Evolutionary conservation across 2,113 vertebrate genomes (phyloP).

Genomic region (Camelus bactrianus): DNA sequence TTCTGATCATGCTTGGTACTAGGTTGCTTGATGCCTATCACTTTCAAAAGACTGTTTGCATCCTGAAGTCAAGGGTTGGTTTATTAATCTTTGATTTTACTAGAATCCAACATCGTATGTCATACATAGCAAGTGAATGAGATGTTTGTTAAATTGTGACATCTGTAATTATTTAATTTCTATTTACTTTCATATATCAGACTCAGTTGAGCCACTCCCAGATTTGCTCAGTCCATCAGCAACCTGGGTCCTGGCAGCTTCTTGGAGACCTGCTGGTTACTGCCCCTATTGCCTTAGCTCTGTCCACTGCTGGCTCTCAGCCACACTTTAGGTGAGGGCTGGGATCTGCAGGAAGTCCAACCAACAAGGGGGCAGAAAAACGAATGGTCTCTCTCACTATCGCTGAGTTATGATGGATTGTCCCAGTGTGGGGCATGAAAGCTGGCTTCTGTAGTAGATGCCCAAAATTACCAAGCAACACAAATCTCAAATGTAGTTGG

Average conservation of each 20-base stretch:
- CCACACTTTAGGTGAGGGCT: too few relatives aligned
- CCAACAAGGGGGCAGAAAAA: neutral
- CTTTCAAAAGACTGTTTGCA: neutral
- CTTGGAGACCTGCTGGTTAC: neutral
- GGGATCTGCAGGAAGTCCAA: neutral
- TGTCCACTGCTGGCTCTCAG: neutral
- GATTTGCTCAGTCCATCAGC: neutral
- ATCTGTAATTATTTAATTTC: neutral
- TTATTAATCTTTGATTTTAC: conserved; percentile 31
- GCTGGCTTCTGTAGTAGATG: neutral
- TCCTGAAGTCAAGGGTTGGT: neutral
- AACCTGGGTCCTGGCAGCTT: neutral
- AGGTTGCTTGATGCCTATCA: neutral
- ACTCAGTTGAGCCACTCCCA: neutral
- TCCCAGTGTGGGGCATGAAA: neutral
- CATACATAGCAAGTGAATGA: neutral
- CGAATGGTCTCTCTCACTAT: neutral
- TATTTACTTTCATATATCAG: neutral
- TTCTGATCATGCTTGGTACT: neutral
- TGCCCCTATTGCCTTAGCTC: neutral
- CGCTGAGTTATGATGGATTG: neutral
- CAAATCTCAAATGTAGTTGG: neutral
- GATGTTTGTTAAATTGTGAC: neutral
- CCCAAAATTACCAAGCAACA: neutral
- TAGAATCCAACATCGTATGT: neutral